Percentiles rank a stretch among this genome's conserved stretches.
Evolutionary conservation across 2,888 invertebrate species (phyloP).

Genomic region (Agrochola circellaris): DNA sequence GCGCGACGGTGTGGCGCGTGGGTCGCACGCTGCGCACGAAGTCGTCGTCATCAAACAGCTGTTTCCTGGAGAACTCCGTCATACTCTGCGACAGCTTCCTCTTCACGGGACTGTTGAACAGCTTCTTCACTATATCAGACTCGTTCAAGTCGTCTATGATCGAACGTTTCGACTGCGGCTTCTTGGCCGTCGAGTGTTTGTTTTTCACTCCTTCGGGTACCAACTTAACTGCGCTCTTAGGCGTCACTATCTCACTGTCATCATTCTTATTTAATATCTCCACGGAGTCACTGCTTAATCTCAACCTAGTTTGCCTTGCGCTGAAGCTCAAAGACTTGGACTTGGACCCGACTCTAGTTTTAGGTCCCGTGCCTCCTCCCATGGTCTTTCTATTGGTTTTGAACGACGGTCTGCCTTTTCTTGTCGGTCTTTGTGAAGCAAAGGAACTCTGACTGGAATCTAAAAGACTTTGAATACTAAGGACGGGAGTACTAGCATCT

Average conservation of each 20-base stretch:
- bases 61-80: constrained; percentile 82
- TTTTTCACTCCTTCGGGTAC: constrained; percentile 84
- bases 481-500: constrained; percentile 80
- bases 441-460: constrained; percentile 75
- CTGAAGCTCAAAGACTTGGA: constrained; percentile 73
- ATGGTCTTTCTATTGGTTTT: constrained; percentile 75
- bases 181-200: constrained; percentile 88
- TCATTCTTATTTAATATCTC: constrained; percentile 67
- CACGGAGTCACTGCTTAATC: constrained; percentile 70
- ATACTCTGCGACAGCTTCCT: constrained; percentile 88
- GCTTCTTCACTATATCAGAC: constrained; percentile 84
- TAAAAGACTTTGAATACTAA: constrained; percentile 81
- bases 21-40: constrained; percentile 58
- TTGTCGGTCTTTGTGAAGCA: constrained; percentile 56
- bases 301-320: constrained; percentile 63
- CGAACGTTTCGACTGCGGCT: constrained; percentile 85
- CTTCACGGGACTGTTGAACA: constrained; percentile 88
- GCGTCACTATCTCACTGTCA: constrained; percentile 79
- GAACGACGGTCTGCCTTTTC: constrained; percentile 47
- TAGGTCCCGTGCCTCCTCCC: constrained; percentile 68
- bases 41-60: constrained; percentile 77
- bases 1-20: constrained; percentile 73
- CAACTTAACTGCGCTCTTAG: constrained; percentile 80
- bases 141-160: constrained; percentile 86
- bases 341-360: constrained; percentile 62